Conservation (phyloP, 1,140 invertebrate species). For the Lepidotrigona ventralis region DNA sequence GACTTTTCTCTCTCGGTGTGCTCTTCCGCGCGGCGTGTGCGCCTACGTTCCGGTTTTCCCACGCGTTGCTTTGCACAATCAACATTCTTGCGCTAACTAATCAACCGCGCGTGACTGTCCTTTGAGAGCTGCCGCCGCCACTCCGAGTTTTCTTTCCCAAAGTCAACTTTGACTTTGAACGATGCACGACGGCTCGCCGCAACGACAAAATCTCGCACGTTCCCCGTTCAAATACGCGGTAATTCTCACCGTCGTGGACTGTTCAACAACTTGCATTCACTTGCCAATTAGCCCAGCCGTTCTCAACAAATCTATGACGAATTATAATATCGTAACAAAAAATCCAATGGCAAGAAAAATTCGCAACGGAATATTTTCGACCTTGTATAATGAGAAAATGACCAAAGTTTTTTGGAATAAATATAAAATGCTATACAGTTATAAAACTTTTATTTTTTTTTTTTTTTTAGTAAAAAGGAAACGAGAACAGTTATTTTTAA, state of each 20-base stretch:
- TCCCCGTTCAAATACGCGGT: neutral
- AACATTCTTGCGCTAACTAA: constrained; percentile 44
- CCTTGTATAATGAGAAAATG: no score
- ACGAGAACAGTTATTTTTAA: no score
- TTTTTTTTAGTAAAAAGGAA: no score
- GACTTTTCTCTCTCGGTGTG: neutral
- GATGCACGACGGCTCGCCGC: neutral
- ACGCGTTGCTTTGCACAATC: constrained; percentile 40
- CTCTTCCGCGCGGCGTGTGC: neutral
- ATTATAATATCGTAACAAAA: no score
- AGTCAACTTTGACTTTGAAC: neutral
- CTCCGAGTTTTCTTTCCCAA: neutral
- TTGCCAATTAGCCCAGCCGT: no score
- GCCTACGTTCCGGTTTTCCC: constrained; percentile 22
- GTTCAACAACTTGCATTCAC: no score
- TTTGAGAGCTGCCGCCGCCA: constrained; percentile 29
- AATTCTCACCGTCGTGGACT: neutral
- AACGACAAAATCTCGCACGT: neutral
- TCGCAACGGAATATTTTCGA: no score
- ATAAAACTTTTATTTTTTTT: no score
- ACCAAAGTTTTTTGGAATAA: no score
- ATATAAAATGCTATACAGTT: no score
- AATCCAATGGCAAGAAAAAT: no score
- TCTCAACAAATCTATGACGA: no score
- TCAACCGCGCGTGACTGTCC: constrained; percentile 42